Evolutionary conservation across 2,113 vertebrate species (phyloP).

Genomic region (Symphodus melops): DNA sequence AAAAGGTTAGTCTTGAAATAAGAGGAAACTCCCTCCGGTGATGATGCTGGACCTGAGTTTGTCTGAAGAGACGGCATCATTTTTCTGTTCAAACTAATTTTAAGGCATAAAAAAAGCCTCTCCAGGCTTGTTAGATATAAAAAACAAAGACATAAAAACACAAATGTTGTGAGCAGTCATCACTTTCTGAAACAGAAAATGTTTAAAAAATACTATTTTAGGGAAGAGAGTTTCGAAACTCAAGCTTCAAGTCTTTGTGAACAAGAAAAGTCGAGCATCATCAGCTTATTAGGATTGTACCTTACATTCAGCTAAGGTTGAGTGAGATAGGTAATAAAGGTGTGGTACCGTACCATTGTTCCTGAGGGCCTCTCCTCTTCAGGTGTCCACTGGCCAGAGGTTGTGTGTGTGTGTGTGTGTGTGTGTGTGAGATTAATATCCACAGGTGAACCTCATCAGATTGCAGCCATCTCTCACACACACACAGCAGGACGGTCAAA

Average conservation of each 20-base stretch:
- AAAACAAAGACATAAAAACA: not conserved
- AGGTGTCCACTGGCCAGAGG: conserved; percentile 46
- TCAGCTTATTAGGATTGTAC: not conserved
- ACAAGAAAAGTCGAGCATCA: not conserved
- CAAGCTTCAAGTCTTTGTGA: not conserved
- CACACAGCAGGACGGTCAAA: conserved; percentile 7
- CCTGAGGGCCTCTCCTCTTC: conserved; percentile 43
- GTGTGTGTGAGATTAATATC: conserved; percentile 43
- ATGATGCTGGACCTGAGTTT: conserved; percentile 20
- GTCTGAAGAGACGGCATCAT: not conserved
- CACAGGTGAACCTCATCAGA: conserved; percentile 56
- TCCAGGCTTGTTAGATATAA: not conserved
- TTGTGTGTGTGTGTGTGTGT: conserved; percentile 17
- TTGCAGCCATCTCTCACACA: conserved; percentile 45
- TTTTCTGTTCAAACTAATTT: not conserved
- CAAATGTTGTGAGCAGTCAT: not conserved
- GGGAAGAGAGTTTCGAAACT: not conserved
- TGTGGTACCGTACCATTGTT: conserved; percentile 73
- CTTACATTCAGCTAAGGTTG: not conserved
- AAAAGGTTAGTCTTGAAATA: conserved; percentile 35
- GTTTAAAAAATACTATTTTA: not conserved
- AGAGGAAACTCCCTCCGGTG: conserved; percentile 62
- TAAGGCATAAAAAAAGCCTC: not conserved
- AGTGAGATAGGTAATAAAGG: conserved; percentile 24
- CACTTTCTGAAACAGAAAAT: not conserved